These are phyloP conservation scores for Haliclystus octoradiatus DNA, from an alignment of 30 jellyfish, hydroid and myxozoan genomes.

Conservation along the genomic window DNA sequence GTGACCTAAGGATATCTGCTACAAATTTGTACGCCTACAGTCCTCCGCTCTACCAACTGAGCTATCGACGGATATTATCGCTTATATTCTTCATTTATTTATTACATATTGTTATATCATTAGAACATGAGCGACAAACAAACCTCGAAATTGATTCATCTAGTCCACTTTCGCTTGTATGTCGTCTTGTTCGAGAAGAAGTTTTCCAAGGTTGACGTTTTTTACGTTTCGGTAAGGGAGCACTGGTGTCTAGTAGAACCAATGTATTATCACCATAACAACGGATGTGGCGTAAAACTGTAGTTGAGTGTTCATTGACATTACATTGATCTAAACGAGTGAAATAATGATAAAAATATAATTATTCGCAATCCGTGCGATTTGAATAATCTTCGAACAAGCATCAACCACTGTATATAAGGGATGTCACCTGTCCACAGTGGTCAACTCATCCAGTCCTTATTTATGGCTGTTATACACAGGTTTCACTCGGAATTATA, in stretches of 20 bases:
- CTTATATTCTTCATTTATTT: too few relatives aligned
- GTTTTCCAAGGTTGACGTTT: constrained; percentile 8
- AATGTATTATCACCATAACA: constrained; percentile 49
- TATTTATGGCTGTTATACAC: too few relatives aligned
- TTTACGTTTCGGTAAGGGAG: constrained; percentile 63
- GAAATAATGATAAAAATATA: too few relatives aligned
- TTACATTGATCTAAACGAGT: constrained; percentile 61
- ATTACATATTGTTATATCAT: neutral
- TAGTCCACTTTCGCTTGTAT: neutral
- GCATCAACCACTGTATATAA: too few relatives aligned
- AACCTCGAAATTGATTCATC: neutral
- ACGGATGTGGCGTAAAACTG: constrained; percentile 38
- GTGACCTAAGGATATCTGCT: neutral
- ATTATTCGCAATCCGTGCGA: too few relatives aligned
- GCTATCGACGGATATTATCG: too few relatives aligned
- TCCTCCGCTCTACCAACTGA: too few relatives aligned
- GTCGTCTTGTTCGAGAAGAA: neutral
- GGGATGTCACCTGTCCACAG: too few relatives aligned
- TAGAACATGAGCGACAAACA: neutral
- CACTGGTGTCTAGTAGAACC: constrained; percentile 59
- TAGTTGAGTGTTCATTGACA: constrained; percentile 65
- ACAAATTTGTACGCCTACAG: too few relatives aligned
- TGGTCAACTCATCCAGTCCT: too few relatives aligned
- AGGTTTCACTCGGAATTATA: too few relatives aligned
- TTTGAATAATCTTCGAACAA: too few relatives aligned